These are phyloP conservation scores for Drosophila algonquin DNA, from an alignment of 2,888 invertebrate species.

Conservation along the genomic window DNA sequence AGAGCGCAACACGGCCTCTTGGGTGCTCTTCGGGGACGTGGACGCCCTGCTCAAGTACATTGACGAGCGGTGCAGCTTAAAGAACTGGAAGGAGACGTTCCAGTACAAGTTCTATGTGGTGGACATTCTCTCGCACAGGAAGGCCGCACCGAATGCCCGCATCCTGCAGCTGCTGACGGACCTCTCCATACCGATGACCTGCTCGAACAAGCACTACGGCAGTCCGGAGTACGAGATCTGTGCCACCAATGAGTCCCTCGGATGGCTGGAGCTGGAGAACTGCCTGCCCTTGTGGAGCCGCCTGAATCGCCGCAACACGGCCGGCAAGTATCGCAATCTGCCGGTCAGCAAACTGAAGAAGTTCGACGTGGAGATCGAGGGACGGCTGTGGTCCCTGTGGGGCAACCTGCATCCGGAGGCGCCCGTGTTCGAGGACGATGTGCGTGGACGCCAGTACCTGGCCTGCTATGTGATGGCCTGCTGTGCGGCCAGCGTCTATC, in stretches of 20 bases:
- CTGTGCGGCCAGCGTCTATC: slow-evolving; percentile 86
- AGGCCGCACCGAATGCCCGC: slow-evolving; percentile 73
- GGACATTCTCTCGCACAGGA: slow-evolving; percentile 78
- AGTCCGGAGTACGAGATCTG: slow-evolving; percentile 73
- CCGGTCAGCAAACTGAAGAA: slow-evolving; percentile 84
- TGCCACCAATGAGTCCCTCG: slow-evolving; percentile 79
- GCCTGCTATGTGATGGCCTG: slow-evolving; percentile 86
- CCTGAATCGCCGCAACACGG: slow-evolving; percentile 77
- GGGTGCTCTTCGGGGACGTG: slow-evolving; percentile 80
- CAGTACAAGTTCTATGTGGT: slow-evolving; percentile 77
- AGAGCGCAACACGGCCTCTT: slow-evolving; percentile 83
- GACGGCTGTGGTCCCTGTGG: slow-evolving; percentile 88
- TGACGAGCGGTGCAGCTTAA: slow-evolving; percentile 61
- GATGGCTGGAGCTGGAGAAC: slow-evolving; percentile 81
- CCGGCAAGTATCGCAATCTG: slow-evolving; percentile 75
- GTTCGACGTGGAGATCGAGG: slow-evolving; percentile 88
- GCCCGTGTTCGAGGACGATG: slow-evolving; percentile 85
- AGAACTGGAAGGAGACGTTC: slow-evolving; percentile 71
- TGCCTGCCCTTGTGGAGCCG: slow-evolving; percentile 82
- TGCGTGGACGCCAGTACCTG: slow-evolving; percentile 87
- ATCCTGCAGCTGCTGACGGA: slow-evolving; percentile 78
- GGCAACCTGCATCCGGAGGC: slow-evolving; percentile 88
- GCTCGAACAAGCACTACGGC: slow-evolving; percentile 59
- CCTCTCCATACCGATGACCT: slow-evolving; percentile 68
- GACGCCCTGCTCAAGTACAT: slow-evolving; percentile 78